Percentiles rank a stretch among this genome's conserved stretches.
These are phyloP conservation scores for Molossus alvarezi DNA, from an alignment of 2,797 vertebrate genomes.

Conservation along the genomic window DNA sequence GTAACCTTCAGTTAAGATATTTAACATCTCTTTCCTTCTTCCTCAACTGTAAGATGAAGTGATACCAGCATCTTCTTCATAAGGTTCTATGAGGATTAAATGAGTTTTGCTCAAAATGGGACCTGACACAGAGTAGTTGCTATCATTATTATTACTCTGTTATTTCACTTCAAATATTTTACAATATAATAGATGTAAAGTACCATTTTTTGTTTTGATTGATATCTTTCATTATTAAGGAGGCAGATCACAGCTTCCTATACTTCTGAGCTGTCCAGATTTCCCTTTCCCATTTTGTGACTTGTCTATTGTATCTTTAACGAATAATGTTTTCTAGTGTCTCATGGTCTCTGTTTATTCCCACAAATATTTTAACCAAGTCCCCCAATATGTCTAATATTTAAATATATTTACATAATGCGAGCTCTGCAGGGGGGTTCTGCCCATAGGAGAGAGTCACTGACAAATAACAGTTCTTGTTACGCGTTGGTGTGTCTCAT, in stretches of 20 bases:
- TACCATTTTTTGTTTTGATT: background rate
- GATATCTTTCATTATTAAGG: background rate
- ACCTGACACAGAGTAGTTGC: background rate
- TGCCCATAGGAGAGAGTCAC: background rate
- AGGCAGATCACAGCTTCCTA: background rate
- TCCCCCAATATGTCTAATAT: background rate
- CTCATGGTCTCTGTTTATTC: background rate
- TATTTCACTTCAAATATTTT: slow-evolving; percentile 37
- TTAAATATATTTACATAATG: background rate
- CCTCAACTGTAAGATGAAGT: background rate
- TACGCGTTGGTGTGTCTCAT: background rate
- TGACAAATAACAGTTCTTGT: background rate
- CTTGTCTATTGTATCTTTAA: background rate
- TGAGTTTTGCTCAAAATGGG: background rate
- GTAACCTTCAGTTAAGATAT: background rate
- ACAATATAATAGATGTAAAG: background rate
- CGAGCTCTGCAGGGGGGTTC: background rate
- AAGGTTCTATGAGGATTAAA: background rate
- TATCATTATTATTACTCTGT: background rate
- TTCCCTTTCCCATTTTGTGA: slow-evolving; percentile 34
- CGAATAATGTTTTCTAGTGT: slow-evolving; percentile 6
- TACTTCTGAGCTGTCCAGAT: background rate
- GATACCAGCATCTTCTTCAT: background rate
- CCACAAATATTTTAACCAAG: slow-evolving; percentile 29
- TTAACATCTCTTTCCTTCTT: background rate